A percentile compares a stretch with the other conserved stretches of the same genome.
Conservation (phyloP, 2,113 vertebrate species). For the Mesoclemmys tuberculata region DNA sequence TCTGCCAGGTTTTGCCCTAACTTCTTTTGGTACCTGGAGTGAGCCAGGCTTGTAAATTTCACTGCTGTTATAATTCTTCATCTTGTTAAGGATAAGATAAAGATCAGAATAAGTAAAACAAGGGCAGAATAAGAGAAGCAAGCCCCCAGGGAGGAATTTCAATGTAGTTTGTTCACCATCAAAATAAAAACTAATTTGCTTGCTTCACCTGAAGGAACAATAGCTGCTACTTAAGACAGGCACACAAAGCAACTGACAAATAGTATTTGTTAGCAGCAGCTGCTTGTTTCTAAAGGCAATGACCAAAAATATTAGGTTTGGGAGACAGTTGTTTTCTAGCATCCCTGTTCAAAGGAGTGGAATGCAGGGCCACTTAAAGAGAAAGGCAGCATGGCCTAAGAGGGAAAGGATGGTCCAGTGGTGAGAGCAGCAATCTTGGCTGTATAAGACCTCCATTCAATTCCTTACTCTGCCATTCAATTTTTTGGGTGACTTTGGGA, state of each 20-base stretch:
- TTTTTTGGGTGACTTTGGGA: not conserved
- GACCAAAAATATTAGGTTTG: not conserved
- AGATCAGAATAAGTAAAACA: not conserved
- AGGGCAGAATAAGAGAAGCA: not conserved
- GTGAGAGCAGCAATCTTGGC: not conserved
- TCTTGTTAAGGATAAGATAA: not conserved
- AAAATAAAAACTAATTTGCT: not conserved
- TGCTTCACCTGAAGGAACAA: not conserved
- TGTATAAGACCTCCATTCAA: not conserved
- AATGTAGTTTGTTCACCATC: not conserved
- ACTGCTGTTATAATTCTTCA: not conserved
- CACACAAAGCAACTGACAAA: not conserved
- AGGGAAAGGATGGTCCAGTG: not conserved
- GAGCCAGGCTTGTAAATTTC: not conserved
- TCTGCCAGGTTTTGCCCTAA: not conserved
- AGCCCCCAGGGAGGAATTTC: not conserved
- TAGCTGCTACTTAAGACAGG: not conserved
- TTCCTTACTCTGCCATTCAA: not conserved
- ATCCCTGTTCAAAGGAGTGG: not conserved
- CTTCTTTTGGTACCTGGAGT: not conserved
- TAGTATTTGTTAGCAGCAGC: not conserved
- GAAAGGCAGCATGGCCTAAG: not conserved
- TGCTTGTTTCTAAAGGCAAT: not conserved
- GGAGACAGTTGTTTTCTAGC: not conserved
- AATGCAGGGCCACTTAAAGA: not conserved